These are phyloP conservation scores for Rotaria macrura DNA, from an alignment of 2,888 invertebrate species.

Conservation along the genomic window DNA sequence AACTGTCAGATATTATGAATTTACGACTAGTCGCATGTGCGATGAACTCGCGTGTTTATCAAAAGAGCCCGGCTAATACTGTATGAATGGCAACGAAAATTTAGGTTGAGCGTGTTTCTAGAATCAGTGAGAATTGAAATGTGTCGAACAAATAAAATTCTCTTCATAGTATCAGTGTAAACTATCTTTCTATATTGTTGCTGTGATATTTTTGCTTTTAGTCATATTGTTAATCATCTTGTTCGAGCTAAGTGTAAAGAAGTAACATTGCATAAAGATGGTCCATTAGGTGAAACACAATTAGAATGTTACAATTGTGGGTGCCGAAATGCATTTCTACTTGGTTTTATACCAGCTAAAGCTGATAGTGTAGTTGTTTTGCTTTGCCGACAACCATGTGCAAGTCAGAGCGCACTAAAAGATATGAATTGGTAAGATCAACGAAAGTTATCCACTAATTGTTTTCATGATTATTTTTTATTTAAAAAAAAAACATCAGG, in stretches of 20 bases:
- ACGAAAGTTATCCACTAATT: no score
- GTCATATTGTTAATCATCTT: slow-evolving; percentile 56
- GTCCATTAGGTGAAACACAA: slow-evolving; percentile 89
- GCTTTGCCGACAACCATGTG: slow-evolving; percentile 92
- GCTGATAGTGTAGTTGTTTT: slow-evolving; percentile 94
- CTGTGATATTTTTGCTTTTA: slow-evolving; percentile 46
- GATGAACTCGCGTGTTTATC: no score
- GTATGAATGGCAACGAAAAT: no score
- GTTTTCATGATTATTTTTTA: no score
- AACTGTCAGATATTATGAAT: no score
- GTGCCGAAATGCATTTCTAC: slow-evolving; percentile 88
- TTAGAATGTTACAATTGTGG: slow-evolving; percentile 98
- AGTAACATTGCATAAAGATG: slow-evolving; percentile 89
- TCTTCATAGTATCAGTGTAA: no score
- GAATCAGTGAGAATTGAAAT: no score
- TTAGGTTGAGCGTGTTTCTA: no score
- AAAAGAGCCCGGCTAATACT: no score
- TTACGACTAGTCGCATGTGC: no score
- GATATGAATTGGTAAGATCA: slow-evolving; percentile 88
- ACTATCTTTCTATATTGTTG: no score
- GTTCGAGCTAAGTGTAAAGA: slow-evolving; percentile 52
- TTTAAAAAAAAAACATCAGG: slow-evolving; percentile 38
- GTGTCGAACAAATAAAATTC: no score
- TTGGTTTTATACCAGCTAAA: slow-evolving; percentile 97
- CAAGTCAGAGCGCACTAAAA: slow-evolving; percentile 86